Conservation (phyloP, 2,797 vertebrate genomes). For the Tenualosa thibaudeaui region DNA sequence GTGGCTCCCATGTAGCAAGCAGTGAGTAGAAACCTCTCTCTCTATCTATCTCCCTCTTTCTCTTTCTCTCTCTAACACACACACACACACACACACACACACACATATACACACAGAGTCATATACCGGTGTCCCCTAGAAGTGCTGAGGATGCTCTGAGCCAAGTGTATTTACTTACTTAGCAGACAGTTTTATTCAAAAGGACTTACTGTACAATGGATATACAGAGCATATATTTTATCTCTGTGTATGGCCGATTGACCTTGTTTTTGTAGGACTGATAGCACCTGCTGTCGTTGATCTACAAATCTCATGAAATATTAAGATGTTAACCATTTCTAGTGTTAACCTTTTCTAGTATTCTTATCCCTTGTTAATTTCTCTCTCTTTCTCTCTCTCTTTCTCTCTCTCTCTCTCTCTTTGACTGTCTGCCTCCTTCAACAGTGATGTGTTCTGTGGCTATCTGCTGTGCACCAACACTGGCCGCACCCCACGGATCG, state of each 20-base stretch:
- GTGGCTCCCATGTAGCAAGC: conserved; percentile 96
- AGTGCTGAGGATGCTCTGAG: neutral
- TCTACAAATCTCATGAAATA: neutral
- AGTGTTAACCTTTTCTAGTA: neutral
- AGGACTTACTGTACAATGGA: neutral
- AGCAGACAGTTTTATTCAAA: neutral
- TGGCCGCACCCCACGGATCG: conserved; percentile 87
- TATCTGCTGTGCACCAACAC: conserved; percentile 93
- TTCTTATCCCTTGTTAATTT: neutral
- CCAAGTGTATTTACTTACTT: neutral
- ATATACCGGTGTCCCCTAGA: neutral
- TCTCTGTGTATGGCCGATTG: neutral
- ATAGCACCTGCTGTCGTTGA: neutral
- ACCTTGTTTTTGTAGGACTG: neutral
- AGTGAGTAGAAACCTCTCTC: conserved; percentile 78
- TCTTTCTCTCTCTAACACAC: no score
- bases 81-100: neutral
- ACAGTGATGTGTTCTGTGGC: conserved; percentile 96
- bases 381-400: neutral
- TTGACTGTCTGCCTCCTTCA: conserved; percentile 8
- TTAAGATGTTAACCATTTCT: neutral
- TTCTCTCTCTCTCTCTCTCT: neutral
- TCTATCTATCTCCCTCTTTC: no score
- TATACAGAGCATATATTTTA: neutral
- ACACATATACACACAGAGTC: neutral